Evolutionary conservation across 2,797 vertebrate genomes (phyloP), one percentile per base, ranked within the genome.

Genomic region (Danio aesculapii): DNA sequence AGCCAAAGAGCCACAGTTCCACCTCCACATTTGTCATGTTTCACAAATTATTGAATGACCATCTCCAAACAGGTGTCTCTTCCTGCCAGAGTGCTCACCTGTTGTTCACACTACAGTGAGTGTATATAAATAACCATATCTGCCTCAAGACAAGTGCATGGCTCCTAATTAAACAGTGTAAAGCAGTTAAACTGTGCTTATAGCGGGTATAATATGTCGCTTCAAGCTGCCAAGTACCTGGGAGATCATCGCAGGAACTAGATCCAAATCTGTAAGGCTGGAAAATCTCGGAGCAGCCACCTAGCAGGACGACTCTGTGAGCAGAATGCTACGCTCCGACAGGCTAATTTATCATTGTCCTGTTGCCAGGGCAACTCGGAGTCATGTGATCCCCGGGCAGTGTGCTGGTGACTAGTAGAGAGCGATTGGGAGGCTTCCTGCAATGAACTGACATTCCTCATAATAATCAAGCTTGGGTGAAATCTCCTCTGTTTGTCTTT

Each of bases 311-410:
- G 83, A 85, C 88, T 90, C 91, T 90, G 93, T 93, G 93, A 95
- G 91, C 87, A 85, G 89, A 90, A 92, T 92, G 87, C 91, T 95
- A 91, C 90, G 89, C 79, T 81, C 91, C 90, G 92, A 90, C 88
- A 88, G 92, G 90, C 91, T 94, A 94, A 95, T 96, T 94, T 94
- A 94, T 96, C 94, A 94, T 90, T 89, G 90, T 88, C 89, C 88
- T 63, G 94, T 96, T 94, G 90, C 95, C 88, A 94, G 92, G 92
- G 95, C 89, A 96, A 96, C 96, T 86, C 85, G 86, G 89, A 89
- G 87, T 90, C 94, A 95, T 83, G 92, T 93, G 93, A 94, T 90
- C 88, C 76, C 21, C 67, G 83, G 86, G 91, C 92, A 89, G 90
- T 91, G 91, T 93, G 69, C 91, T 93, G 90, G 93, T 92, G 90